phyloP scores from a whole-genome alignment of 2,797 vertebrate genomes.

The Gambelia wislizenii region DNA sequence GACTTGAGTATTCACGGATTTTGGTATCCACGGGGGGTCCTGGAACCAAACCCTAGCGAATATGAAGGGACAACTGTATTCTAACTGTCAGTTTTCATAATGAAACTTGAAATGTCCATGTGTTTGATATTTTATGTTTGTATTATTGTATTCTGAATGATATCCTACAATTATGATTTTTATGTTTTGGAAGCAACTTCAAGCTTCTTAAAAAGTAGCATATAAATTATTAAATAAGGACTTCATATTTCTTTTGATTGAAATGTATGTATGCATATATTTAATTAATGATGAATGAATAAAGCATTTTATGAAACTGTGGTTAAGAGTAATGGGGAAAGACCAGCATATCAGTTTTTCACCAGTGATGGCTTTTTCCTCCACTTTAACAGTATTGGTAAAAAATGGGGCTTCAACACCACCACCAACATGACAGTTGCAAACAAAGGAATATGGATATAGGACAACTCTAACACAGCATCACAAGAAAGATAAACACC shows the following conservation, averaged over 20 bases:
- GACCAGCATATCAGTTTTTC: not conserved
- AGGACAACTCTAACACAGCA: not conserved
- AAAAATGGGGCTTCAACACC: not conserved
- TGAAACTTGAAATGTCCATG: not conserved
- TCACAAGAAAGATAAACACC: slow-evolving; percentile 76
- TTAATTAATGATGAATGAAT: not conserved
- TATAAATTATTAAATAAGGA: not conserved
- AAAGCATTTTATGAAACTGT: not conserved
- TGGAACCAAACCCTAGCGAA: too few species aligned
- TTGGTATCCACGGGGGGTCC: too few species aligned
- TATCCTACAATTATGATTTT: not conserved
- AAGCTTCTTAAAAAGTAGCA: not conserved
- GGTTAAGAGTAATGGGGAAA: not conserved
- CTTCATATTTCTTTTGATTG: not conserved
- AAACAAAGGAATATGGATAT: not conserved
- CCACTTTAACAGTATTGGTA: not conserved
- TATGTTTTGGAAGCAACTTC: not conserved
- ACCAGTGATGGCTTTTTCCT: not conserved
- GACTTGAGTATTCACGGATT: too few species aligned
- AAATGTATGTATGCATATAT: not conserved
- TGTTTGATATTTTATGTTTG: not conserved
- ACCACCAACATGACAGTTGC: not conserved
- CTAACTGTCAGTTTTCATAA: too few species aligned
- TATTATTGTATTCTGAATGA: not conserved
- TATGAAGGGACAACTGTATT: too few species aligned